Conservation (phyloP, 2,888 invertebrate genomes). For the Pogonocherus hispidulus region DNA sequence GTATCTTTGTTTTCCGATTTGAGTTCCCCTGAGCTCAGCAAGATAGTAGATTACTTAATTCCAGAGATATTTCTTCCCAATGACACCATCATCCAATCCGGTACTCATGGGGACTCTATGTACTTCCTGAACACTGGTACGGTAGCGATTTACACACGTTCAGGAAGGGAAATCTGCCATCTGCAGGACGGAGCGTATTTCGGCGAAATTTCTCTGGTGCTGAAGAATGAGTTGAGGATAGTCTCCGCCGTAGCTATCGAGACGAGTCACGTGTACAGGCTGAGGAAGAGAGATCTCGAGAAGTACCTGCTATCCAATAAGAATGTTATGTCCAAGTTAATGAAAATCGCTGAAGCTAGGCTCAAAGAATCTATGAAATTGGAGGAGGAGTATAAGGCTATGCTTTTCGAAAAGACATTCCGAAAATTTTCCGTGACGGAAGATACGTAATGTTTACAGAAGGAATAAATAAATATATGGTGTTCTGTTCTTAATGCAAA, state of each 20-base stretch:
- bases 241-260: slow-evolving; percentile 74
- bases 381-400: slow-evolving; percentile 37
- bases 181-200: slow-evolving; percentile 71
- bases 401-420: neutral
- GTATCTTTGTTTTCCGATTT: slow-evolving; percentile 71
- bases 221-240: slow-evolving; percentile 71
- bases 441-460: too few relatives aligned
- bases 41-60: slow-evolving; percentile 71
- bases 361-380: slow-evolving; percentile 24
- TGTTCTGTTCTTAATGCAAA: too few relatives aligned
- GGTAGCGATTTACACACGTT: slow-evolving; percentile 58
- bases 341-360: slow-evolving; percentile 38
- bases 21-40: slow-evolving; percentile 68
- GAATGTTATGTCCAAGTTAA: slow-evolving; percentile 35
- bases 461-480: too few relatives aligned
- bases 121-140: slow-evolving; percentile 73
- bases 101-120: slow-evolving; percentile 74
- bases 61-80: slow-evolving; percentile 74
- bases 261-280: slow-evolving; percentile 73
- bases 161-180: slow-evolving; percentile 57
- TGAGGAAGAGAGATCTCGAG: slow-evolving; percentile 72
- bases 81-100: slow-evolving; percentile 73
- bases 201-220: slow-evolving; percentile 74
- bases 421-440: too few relatives aligned
- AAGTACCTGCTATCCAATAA: slow-evolving; percentile 48